Base-by-base conservation (phyloP, 1,140 invertebrate species). In the Oedothorax gibbosus region DNA sequence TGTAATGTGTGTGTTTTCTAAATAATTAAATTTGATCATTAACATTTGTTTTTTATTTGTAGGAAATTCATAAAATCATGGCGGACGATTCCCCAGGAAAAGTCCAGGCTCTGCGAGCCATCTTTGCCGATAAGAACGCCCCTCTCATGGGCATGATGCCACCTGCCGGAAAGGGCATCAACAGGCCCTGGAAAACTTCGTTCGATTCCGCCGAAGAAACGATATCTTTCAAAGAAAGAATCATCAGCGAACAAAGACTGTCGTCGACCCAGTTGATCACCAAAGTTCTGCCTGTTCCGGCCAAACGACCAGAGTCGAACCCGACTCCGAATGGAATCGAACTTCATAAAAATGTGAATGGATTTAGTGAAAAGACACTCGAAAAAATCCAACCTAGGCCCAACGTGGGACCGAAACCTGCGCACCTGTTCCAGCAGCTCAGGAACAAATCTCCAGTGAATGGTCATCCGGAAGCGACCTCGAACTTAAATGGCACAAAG, bases 41-140 rank as follows among this genome's bases (percentile, higher is more conserved):
- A 9, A 9, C 35, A 20, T 7, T 18, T 0, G 12, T 65, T 65
- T 20, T 68, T 9, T 79, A 54, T 73, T 73, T 21, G 5, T 51
- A 82, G 80, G 56, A 14, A 8, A 14, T 6, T 65, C 8, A 54
- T 20, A 12, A 9, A 73, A 71, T 53, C 56, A 85, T 85, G 83
- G 83, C 83, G 14, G 83, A 85, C 53, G 66, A 69, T 62, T 86
- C 85, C 4, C 85, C 76, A 21, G 85, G 75, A 3, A 86, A 86
- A 66, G 85, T 86, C 0, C 85, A 86, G 54, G 85, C 79, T 21
- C 66, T 82, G 5, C 20, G 71, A 8, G 85, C 85, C n/a, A 77
- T 86, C 11, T 86, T 86, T 21, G 12, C 78, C n/a, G 77, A 86
- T 20, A 77, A 82, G 49, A 82, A 86, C 53, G 18, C 62, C 0